Evolutionary conservation across 2,888 invertebrate species (phyloP).

Genomic region (Nezara viridula): DNA sequence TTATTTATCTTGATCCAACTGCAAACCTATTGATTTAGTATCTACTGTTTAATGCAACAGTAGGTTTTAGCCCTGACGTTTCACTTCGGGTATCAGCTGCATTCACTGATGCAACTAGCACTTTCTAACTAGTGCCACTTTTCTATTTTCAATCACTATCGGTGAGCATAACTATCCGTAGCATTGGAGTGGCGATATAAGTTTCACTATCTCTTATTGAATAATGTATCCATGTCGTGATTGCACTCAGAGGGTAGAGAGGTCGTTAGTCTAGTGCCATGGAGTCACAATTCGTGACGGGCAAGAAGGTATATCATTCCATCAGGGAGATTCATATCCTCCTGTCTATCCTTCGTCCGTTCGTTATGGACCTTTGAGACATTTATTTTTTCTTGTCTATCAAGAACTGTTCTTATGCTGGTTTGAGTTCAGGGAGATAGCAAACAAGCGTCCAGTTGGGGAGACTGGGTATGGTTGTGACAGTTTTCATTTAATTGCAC

Average conservation of each 20-base stretch:
- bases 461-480: too few species aligned
- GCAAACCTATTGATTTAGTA: neutral
- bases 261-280: neutral
- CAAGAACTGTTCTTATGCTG: neutral
- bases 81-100: neutral
- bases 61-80: neutral
- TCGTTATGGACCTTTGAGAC: conserved; percentile 11
- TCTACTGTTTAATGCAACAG: neutral
- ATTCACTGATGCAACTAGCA: neutral
- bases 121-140: conserved; percentile 10
- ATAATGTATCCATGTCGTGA: conserved; percentile 21
- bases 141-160: neutral
- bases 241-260: neutral
- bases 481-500: too few species aligned
- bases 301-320: neutral
- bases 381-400: neutral
- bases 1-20: neutral
- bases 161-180: neutral
- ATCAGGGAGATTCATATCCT: conserved; percentile 28
- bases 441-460: neutral
- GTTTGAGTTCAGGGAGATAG: neutral
- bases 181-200: neutral
- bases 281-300: conserved; percentile 27
- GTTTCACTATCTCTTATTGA: conserved; percentile 11
- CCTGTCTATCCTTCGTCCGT: conserved; percentile 3